These are phyloP conservation scores for Panagrolaimus sp. DNA, from an alignment of 1,140 invertebrate species.

Conservation along the genomic window DNA sequence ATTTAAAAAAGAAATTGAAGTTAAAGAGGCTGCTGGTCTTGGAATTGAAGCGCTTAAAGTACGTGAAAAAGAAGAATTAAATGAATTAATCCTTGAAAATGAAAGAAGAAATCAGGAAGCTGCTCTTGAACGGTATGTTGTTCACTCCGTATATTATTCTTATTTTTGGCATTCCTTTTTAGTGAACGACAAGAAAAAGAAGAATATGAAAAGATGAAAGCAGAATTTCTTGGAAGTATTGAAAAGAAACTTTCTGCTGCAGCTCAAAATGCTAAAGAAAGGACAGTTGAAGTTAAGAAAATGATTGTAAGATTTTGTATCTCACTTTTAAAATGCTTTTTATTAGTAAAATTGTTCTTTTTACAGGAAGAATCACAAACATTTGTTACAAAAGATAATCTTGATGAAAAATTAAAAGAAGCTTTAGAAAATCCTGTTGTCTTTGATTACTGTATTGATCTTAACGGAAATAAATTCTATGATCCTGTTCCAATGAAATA, in stretches of 20 bases:
- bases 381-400: constrained; percentile 42
- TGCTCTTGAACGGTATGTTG: constrained; percentile 27
- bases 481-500: constrained; percentile 33
- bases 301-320: constrained; percentile 22
- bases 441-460: constrained; percentile 42
- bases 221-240: constrained; percentile 16
- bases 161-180: background rate
- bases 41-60: constrained; percentile 28
- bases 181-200: constrained; percentile 20
- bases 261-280: constrained; percentile 5
- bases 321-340: background rate
- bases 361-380: constrained; percentile 37
- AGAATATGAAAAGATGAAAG: constrained; percentile 14
- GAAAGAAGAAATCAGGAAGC: constrained; percentile 34
- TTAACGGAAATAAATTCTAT: constrained; percentile 30
- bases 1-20: constrained; percentile 31
- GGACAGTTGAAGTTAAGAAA: constrained; percentile 14
- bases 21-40: constrained; percentile 24
- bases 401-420: constrained; percentile 32
- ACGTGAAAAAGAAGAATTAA: constrained; percentile 37
- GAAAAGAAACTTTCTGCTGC: constrained; percentile 14
- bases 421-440: constrained; percentile 30
- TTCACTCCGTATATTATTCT: background rate
- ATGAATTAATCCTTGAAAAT: constrained; percentile 30
- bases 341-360: constrained; percentile 21